Conservation (phyloP, 1,140 invertebrate species). For the Drosophila prosaltans region DNA sequence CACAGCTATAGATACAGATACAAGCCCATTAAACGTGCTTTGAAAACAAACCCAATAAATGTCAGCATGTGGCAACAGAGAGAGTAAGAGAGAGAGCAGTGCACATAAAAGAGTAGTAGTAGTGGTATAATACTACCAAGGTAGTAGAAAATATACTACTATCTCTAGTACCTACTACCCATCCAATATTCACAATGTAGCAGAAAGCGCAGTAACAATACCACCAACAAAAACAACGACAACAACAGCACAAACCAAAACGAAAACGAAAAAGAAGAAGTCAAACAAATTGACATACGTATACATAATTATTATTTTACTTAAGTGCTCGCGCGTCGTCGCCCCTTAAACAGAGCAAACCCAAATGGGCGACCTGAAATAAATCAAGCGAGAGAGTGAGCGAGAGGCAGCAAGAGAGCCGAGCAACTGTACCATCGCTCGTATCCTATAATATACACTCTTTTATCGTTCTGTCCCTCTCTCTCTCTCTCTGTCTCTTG, state of each 20-base stretch:
- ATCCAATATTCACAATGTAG: not conserved
- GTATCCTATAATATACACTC: conserved; percentile 29
- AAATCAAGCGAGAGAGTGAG: conserved; percentile 63
- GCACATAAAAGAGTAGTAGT: conserved; percentile 27
- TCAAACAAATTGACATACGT: conserved; percentile 83
- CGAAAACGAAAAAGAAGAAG: conserved; percentile 67
- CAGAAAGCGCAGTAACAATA: not conserved
- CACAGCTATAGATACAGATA: conserved; percentile 34
- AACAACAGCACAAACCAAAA: conserved; percentile 27
- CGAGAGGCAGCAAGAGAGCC: conserved; percentile 24
- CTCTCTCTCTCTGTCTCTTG: not conserved
- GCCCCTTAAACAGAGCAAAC: conserved; percentile 64
- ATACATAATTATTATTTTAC: conserved; percentile 82
- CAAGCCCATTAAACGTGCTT: conserved; percentile 66
- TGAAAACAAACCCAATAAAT: conserved; percentile 79
- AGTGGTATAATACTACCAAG: conserved; percentile 8
- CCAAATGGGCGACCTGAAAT: conserved; percentile 75
- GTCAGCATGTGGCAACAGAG: conserved; percentile 42
- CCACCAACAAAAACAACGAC: not conserved
- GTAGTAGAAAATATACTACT: conserved; percentile 58
- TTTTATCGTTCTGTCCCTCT: conserved; percentile 10
- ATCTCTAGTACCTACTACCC: conserved; percentile 27
- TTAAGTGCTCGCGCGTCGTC: conserved; percentile 81
- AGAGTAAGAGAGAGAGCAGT: conserved; percentile 19
- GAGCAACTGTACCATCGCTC: conserved; percentile 58